Evolutionary conservation across 2,888 invertebrate genomes (phyloP).

Genomic region (Drosophila tanythrix): DNA sequence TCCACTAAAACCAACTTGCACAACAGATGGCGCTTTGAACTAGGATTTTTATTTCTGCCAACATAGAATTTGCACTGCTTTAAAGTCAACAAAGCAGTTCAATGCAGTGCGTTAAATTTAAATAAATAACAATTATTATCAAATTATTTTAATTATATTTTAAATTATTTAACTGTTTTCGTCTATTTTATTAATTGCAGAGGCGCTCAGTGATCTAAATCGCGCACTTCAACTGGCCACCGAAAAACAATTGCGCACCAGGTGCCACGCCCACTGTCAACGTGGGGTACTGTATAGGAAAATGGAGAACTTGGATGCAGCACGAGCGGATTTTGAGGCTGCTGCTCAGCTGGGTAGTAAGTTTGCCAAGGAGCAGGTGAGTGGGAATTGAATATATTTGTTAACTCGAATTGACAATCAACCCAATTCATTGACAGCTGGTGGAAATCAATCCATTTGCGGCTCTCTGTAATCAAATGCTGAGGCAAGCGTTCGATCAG

Average conservation of each 20-base stretch:
- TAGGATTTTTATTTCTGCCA: background rate
- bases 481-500: constrained; percentile 90
- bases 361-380: constrained; percentile 93
- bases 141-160: background rate
- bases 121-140: background rate
- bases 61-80: constrained; percentile 14
- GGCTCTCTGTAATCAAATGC: constrained; percentile 97
- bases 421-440: constrained; percentile 85
- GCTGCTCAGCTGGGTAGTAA: constrained; percentile 93
- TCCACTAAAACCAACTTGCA: background rate
- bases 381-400: background rate
- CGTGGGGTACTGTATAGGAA: constrained; percentile 91
- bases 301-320: constrained; percentile 88
- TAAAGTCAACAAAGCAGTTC: constrained; percentile 8
- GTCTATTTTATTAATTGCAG: constrained; percentile 83
- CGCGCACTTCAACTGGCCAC: constrained; percentile 89
- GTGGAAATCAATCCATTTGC: constrained; percentile 97
- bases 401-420: background rate
- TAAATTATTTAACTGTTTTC: background rate
- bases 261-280: constrained; percentile 93
- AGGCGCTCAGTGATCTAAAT: constrained; percentile 91
- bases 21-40: constrained; percentile 12
- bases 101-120: background rate
- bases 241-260: constrained; percentile 86
- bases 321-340: constrained; percentile 90